Evolutionary conservation across 2,797 vertebrate species (phyloP), one percentile per base, ranked within the genome.

Genomic region (Loriculus beryllinus): DNA sequence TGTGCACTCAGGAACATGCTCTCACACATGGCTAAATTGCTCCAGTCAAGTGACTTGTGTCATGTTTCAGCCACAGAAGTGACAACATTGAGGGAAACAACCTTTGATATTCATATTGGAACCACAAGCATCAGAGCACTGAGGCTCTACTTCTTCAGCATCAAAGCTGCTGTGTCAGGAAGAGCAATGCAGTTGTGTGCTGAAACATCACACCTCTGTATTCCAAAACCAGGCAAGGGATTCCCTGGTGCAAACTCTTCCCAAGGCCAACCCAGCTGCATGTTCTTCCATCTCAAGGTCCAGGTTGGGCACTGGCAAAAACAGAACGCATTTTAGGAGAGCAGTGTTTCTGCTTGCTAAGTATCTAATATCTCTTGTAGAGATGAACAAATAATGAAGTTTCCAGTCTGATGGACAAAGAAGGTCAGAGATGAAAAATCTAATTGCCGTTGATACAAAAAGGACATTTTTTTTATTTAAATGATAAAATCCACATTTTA

Each of bases 1-100:
- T 0, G 0, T 6, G 33, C 3, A 0, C 42, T 21, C 65, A 64
- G 17, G 48, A 76, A 42, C 1, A 0, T 0, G 1, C 22, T 25
- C 42, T 37, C 9, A 1, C 57, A 25, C 33, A 2, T 1, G 8
- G 52, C 59, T 47, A 19, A 63, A 35, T 2, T 1, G 22, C 78
- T 33, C 51, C 64, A 62, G 63, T 2, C 1, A 0, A 37, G 67
- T 37, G 10, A 31, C 65, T n/a, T 45, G 52, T 10, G 13, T 23
- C 35, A 1, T 5, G 8, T 77, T 78, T 77, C 62, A 81, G n/a
- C 54, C 51, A 8, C 12, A 63, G 60, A 74, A 81, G 31, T 0
- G 5, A 42, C 48, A 92, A 74, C 39, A 10, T 5, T 22, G 20
- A 22, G 16, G 45, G 52, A 62, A 70, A 7, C 33, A 4, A 15